These are phyloP conservation scores for Barnardius zonarius DNA, from an alignment of 2,113 vertebrate species.

Conservation along the genomic window DNA sequence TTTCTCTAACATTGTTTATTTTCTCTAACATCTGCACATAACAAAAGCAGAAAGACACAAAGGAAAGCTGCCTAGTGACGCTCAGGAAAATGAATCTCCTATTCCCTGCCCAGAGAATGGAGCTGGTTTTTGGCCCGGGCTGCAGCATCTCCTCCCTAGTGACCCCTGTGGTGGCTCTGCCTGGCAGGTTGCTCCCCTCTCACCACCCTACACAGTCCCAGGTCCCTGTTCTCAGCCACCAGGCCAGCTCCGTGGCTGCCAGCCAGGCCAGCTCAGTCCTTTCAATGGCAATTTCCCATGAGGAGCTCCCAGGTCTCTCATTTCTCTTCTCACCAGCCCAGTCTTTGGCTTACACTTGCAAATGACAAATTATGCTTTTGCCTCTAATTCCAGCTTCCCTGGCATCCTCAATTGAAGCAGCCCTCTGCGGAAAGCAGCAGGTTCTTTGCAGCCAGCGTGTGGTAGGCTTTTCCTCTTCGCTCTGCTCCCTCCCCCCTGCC, in stretches of 20 bases:
- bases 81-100: background rate
- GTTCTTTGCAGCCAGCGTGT: slow-evolving; percentile 26
- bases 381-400: slow-evolving; percentile 45
- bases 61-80: background rate
- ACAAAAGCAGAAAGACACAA: background rate
- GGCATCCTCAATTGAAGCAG: background rate
- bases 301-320: background rate
- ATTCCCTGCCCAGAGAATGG: rapidly evolving
- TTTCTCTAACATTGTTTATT: background rate
- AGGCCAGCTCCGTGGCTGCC: background rate
- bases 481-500: slow-evolving; percentile 28
- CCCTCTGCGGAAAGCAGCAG: slow-evolving; percentile 32
- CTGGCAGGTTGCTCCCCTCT: background rate
- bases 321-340: slow-evolving; percentile 15
- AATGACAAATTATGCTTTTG: slow-evolving; percentile 36
- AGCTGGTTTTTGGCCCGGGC: background rate
- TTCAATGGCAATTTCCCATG: background rate
- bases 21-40: background rate
- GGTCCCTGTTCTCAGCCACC: background rate
- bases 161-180: background rate
- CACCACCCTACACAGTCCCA: rapidly evolving
- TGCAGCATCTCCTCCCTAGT: background rate
- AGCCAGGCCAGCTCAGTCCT: background rate
- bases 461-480: slow-evolving; percentile 29
- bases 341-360: background rate